Conservation (phyloP, 2,113 vertebrate species). For the Aplodontia rufa region DNA sequence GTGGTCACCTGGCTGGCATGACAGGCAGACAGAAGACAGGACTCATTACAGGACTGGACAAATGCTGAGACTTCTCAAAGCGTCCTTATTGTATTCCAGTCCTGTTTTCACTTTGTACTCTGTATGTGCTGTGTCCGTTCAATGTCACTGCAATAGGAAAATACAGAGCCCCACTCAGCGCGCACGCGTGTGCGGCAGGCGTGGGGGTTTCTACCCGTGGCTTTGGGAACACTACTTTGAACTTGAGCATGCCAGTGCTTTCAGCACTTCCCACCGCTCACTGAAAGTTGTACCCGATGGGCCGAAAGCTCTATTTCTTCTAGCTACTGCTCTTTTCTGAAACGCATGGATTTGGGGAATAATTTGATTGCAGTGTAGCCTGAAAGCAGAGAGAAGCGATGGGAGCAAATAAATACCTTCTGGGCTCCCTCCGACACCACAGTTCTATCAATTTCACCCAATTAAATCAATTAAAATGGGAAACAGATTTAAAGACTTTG, state of each 20-base stretch:
- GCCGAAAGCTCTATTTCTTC: background rate
- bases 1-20: background rate
- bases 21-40: background rate
- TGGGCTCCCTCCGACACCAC: constrained; percentile 34
- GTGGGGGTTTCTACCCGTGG: background rate
- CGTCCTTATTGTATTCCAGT: background rate
- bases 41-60: background rate
- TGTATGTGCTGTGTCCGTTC: background rate
- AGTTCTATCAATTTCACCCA: constrained; percentile 66
- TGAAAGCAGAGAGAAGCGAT: constrained; percentile 37
- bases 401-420: constrained; percentile 57
- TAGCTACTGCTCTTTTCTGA: constrained; percentile 13
- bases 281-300: background rate
- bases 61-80: background rate
- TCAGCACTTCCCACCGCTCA: background rate
- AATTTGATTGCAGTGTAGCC: background rate
- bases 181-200: too few relatives aligned
- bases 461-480: constrained; percentile 75
- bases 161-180: background rate
- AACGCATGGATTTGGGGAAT: constrained; percentile 20
- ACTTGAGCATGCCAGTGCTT: background rate
- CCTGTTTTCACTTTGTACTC: background rate
- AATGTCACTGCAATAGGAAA: too few relatives aligned
- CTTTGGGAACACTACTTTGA: background rate
- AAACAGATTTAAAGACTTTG: constrained; percentile 68